Evolutionary conservation across 2,797 vertebrate genomes (phyloP), one percentile per base, ranked within the genome.

Genomic region (Crax fasciolata): DNA sequence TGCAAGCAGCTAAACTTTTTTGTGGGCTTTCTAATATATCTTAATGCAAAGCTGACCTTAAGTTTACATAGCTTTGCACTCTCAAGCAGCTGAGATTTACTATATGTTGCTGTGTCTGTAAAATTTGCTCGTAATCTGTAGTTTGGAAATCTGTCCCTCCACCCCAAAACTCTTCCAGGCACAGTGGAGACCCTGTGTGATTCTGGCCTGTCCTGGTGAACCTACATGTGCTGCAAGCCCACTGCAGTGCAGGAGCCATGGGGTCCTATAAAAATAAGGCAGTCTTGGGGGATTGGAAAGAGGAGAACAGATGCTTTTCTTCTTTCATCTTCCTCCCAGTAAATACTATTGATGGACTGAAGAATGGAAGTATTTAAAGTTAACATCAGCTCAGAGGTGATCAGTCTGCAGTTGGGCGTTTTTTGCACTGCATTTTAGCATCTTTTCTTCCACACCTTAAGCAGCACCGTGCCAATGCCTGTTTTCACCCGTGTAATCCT

Each of bases 41-140:
- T 78, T 78, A 91, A 72, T 87, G 76, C 75, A 96, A 87, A 91
- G 74, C 71, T 96, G 96, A 97, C 95, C 96, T 96, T 97, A 96
- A 96, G 96, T 95, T 97, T 96, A 93, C 94, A 94, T 88, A 97
- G 93, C 95, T 94, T 93, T 96, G 83, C 41, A 28, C 65, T 94
- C 71, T 93, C 80, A 43, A 55, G 57, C 10, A 94, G 74, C 74
- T 84, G 74, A 96, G 96, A 89, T 92, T 94, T 94, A 43, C 83
- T 94, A 9, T 92, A 38, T 66, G 70, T 92, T 92, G 90, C 94
- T 84, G 66, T 48, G n/a, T 79, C 79, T 95, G 39, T 93, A 92
- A 72, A 82, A 91, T 94, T 96, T 95, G 75, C 44, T 67, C 72
- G 89, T 70, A 80, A 65, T 78, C 65, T 72, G 23, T 83, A 79